Conservation (phyloP, 2,797 vertebrate genomes). For the Halcyon leucocephala region DNA sequence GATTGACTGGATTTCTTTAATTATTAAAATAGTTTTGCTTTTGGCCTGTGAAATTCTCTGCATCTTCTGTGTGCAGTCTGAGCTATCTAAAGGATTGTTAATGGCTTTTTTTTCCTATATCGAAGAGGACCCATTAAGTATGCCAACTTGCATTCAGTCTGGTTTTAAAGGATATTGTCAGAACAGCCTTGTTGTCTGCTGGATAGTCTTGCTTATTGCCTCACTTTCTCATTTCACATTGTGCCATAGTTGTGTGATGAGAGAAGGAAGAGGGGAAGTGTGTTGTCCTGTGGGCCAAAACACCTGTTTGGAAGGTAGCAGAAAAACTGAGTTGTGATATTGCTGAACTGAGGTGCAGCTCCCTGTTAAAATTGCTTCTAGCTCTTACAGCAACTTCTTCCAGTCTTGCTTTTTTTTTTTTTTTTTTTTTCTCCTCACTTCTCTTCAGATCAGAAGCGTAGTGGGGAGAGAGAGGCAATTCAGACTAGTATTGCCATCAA, state of each 20-base stretch:
- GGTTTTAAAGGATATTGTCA: neutral
- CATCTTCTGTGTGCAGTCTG: neutral
- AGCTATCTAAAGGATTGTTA: neutral
- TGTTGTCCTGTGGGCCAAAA: neutral
- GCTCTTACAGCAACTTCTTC: neutral
- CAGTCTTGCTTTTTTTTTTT: neutral
- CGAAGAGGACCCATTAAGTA: neutral
- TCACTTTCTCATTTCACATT: neutral
- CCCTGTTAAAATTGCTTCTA: neutral
- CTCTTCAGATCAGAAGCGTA: neutral
- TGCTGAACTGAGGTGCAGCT: neutral
- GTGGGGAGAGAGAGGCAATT: neutral
- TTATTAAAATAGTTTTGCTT: constrained; percentile 9
- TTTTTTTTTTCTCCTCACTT: neutral
- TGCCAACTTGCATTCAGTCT: neutral
- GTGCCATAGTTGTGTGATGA: neutral
- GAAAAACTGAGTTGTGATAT: neutral
- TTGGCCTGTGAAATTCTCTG: neutral
- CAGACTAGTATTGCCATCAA: neutral
- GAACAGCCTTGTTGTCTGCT: neutral
- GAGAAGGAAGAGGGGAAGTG: neutral
- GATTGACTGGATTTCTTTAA: neutral
- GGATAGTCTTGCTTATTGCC: neutral
- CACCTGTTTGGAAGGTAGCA: neutral
- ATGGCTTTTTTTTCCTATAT: neutral